Conservation (phyloP, 2,113 vertebrate genomes). For the Bubo scandiacus region DNA sequence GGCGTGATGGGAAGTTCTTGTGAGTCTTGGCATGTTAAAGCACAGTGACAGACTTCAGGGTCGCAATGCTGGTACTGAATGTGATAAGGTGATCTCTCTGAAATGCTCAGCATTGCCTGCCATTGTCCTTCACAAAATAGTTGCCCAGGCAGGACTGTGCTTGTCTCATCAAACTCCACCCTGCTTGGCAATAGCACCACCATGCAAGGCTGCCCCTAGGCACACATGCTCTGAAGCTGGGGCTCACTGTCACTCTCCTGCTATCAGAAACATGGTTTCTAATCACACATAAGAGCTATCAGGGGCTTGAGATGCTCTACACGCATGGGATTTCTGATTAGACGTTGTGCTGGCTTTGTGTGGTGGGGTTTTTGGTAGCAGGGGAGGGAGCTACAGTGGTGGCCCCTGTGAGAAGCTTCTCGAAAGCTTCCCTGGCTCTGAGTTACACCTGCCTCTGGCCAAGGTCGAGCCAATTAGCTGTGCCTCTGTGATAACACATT, state of each 20-base stretch:
- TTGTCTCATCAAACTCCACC: background rate
- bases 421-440: too few species aligned
- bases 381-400: too few species aligned
- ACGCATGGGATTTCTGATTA: background rate
- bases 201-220: background rate
- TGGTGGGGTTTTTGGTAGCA: too few species aligned
- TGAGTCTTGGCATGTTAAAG: background rate
- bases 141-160: background rate
- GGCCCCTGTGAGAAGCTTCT: too few species aligned
- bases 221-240: accelerated
- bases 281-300: background rate
- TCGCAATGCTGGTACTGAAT: background rate
- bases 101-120: background rate
- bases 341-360: background rate
- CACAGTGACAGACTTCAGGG: background rate
- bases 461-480: too few species aligned
- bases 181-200: background rate
- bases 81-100: background rate
- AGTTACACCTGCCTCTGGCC: too few species aligned
- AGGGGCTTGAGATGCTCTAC: background rate
- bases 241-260: background rate
- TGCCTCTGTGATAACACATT: too few species aligned
- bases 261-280: background rate
- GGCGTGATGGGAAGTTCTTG: background rate
- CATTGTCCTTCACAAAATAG: background rate